Conservation (phyloP, 2,113 vertebrate species). For the Leucoraja erinaceus region DNA sequence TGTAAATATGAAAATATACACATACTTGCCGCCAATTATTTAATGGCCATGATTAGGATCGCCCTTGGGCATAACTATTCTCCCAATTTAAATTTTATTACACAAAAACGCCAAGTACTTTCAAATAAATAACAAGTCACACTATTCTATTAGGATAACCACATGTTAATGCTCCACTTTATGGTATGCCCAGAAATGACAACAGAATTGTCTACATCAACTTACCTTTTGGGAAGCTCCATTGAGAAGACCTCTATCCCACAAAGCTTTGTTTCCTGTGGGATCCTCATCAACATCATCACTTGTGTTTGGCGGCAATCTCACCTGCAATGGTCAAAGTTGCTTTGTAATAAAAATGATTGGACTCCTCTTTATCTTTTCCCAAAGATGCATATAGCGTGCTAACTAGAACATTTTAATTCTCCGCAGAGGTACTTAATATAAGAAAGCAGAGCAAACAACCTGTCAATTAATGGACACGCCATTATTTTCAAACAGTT, state of each 20-base stretch:
- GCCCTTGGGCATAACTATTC: neutral
- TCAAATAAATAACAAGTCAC: neutral
- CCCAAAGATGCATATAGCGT: neutral
- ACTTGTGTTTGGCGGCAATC: constrained; percentile 89
- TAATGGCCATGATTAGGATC: neutral
- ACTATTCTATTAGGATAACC: neutral
- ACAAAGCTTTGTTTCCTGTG: constrained; percentile 94
- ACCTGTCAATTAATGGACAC: neutral
- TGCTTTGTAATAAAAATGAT: neutral
- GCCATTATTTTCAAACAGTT: neutral
- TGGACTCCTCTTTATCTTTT: neutral
- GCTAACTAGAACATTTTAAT: neutral
- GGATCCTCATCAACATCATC: constrained; percentile 97
- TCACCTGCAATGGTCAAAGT: constrained; percentile 61
- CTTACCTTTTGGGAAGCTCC: constrained; percentile 94
- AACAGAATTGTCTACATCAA: too few relatives aligned
- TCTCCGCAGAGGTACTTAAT: neutral
- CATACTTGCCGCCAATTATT: neutral
- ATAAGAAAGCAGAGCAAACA: neutral
- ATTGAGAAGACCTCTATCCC: constrained; percentile 93
- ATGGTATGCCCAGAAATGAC: neutral
- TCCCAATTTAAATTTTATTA: neutral
- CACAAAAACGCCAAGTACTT: neutral
- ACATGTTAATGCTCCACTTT: neutral
- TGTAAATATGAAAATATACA: neutral